A percentile compares a stretch with the other conserved stretches of the same genome.
Conservation (phyloP, 2,888 invertebrate genomes). For the Chrysomela aeneicollis region DNA sequence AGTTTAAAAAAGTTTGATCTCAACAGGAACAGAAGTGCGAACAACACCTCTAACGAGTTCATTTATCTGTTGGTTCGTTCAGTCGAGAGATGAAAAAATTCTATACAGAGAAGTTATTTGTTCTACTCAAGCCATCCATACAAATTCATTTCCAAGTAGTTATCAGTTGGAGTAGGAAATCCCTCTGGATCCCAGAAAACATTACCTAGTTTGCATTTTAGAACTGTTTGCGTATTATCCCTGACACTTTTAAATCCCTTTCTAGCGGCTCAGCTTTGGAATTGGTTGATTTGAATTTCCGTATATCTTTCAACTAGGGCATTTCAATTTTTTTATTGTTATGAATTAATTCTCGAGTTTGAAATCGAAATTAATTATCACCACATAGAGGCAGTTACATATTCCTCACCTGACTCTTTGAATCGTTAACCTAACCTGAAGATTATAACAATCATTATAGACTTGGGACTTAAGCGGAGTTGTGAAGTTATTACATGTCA, state of each 20-base stretch:
- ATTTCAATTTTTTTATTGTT: too few relatives aligned
- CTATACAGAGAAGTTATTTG: neutral
- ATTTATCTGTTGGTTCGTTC: too few relatives aligned
- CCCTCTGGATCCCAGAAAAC: constrained; percentile 23
- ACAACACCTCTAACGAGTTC: too few relatives aligned
- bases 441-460: neutral
- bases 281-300: neutral
- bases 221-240: neutral
- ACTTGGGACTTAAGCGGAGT: neutral
- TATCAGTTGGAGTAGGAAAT: constrained; percentile 36
- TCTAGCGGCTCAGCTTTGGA: neutral
- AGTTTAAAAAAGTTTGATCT: too few relatives aligned
- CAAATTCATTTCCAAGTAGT: constrained; percentile 30
- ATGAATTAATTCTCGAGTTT: too few relatives aligned
- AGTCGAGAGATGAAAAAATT: too few relatives aligned
- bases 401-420: too few relatives aligned
- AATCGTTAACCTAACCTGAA: too few relatives aligned
- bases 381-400: too few relatives aligned
- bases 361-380: too few relatives aligned
- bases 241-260: neutral
- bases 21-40: too few relatives aligned
- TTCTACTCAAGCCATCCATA: neutral
- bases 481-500: constrained; percentile 1
- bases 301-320: neutral
- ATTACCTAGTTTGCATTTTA: constrained; percentile 36